These are phyloP conservation scores for Heterocephalus glaber DNA, from an alignment of 2,113 vertebrate species.

Conservation along the genomic window DNA sequence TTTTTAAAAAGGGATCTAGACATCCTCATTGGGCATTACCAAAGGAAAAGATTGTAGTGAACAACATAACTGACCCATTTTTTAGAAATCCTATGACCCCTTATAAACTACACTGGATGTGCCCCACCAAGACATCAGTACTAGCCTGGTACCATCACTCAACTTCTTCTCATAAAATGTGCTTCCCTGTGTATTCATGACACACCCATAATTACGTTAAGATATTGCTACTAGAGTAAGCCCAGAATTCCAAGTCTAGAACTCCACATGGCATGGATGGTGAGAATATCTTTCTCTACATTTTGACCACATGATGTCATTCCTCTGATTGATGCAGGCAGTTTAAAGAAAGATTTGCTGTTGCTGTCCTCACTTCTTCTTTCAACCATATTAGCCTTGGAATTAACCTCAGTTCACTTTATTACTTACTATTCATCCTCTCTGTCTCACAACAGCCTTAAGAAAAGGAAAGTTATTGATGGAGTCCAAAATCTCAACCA, in stretches of 20 bases:
- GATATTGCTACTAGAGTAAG: background rate
- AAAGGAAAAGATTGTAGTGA: background rate
- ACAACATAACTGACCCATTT: background rate
- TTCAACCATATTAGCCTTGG: background rate
- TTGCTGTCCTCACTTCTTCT: background rate
- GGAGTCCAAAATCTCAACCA: background rate
- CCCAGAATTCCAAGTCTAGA: background rate
- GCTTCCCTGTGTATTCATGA: background rate
- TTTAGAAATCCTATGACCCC: background rate
- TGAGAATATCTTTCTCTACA: background rate
- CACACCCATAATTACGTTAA: background rate
- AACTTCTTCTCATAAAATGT: background rate
- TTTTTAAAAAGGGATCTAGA: background rate
- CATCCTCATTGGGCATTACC: background rate
- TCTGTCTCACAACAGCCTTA: background rate
- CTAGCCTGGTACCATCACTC: background rate
- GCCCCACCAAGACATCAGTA: background rate
- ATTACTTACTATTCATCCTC: background rate
- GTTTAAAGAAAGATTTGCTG: background rate
- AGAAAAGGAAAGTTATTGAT: conserved; percentile 4
- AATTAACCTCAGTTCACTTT: background rate
- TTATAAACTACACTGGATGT: background rate
- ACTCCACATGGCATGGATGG: background rate
- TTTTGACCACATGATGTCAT: background rate
- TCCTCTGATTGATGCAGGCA: background rate